A percentile compares a stretch with the other conserved stretches of the same genome.
Conservation (phyloP, 2,888 invertebrate genomes). For the Omphaloscelis lunosa region DNA sequence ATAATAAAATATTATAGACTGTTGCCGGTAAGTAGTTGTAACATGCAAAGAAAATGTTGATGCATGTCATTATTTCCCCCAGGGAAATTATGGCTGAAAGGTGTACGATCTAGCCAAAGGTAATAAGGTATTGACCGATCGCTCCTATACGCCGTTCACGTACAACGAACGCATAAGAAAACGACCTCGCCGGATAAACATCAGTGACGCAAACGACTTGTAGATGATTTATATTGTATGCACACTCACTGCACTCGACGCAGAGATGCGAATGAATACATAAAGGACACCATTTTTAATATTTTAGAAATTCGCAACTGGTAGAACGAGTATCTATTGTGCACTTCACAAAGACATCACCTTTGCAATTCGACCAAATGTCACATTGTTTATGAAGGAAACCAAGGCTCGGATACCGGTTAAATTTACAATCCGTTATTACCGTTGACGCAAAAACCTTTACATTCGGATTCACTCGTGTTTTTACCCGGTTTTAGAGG, state of each 20-base stretch:
- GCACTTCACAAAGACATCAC: constrained; percentile 27
- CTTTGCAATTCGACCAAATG: constrained; percentile 36
- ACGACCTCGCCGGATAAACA: constrained; percentile 68
- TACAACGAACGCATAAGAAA: constrained; percentile 63
- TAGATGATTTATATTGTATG: constrained; percentile 70
- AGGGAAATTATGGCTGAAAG: constrained; percentile 49
- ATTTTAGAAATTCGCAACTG: constrained; percentile 66
- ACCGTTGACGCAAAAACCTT: no score
- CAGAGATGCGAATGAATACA: constrained; percentile 53
- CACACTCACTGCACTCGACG: constrained; percentile 63
- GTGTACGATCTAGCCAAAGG: constrained; percentile 22
- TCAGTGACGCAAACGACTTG: constrained; percentile 72
- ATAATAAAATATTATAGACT: constrained; percentile 14
- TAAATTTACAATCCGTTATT: no score
- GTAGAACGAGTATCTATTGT: constrained; percentile 59
- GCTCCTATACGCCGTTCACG: constrained; percentile 61
- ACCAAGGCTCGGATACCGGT: no score
- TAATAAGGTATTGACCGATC: constrained; percentile 41
- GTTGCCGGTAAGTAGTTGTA: constrained; percentile 3
- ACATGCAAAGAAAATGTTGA: constrained; percentile 32
- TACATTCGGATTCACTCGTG: no score
- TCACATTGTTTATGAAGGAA: constrained; percentile 35
- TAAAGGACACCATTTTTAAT: constrained; percentile 60
- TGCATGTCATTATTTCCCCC: constrained; percentile 31
- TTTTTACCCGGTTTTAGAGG: no score